These are phyloP conservation scores for Mimumesa dahlbomi DNA, from an alignment of 2,888 invertebrate species.

Conservation along the genomic window DNA sequence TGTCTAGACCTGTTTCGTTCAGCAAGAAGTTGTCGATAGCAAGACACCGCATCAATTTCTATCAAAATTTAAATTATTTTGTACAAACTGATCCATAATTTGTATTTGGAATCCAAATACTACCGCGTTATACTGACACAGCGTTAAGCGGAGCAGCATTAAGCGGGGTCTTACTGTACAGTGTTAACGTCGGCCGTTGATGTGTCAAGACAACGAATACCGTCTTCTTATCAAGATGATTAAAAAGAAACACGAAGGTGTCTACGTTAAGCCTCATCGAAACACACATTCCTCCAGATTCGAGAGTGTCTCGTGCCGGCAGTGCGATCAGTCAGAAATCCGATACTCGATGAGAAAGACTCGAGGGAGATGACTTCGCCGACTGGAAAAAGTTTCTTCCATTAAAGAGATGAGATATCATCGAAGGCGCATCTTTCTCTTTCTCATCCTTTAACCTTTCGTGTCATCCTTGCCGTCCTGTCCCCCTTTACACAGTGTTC, in stretches of 20 bases:
- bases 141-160: too few relatives aligned
- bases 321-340: conserved; percentile 59
- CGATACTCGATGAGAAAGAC: conserved; percentile 65
- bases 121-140: too few relatives aligned
- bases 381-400: conserved; percentile 60
- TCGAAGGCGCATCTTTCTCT: conserved; percentile 43
- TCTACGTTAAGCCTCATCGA: conserved; percentile 32
- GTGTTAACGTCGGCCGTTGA: too few relatives aligned
- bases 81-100: too few relatives aligned
- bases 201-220: too few relatives aligned
- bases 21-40: too few relatives aligned
- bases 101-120: too few relatives aligned
- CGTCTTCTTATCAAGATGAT: conserved; percentile 48
- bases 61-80: too few relatives aligned
- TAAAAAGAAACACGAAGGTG: conserved; percentile 52
- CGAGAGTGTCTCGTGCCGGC: conserved; percentile 44
- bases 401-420: conserved; percentile 68
- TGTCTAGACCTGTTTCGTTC: too few relatives aligned
- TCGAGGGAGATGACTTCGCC: conserved; percentile 52
- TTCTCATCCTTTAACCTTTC: conserved; percentile 16
- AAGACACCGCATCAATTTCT: too few relatives aligned
- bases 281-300: conserved; percentile 16
- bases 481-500: conserved; percentile 9
- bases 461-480: conserved; percentile 5
- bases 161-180: too few relatives aligned